A percentile compares a stretch with the other conserved stretches of the same genome.
phyloP scores from a whole-genome alignment of 2,113 vertebrate species.

The Notothenia coriiceps region DNA sequence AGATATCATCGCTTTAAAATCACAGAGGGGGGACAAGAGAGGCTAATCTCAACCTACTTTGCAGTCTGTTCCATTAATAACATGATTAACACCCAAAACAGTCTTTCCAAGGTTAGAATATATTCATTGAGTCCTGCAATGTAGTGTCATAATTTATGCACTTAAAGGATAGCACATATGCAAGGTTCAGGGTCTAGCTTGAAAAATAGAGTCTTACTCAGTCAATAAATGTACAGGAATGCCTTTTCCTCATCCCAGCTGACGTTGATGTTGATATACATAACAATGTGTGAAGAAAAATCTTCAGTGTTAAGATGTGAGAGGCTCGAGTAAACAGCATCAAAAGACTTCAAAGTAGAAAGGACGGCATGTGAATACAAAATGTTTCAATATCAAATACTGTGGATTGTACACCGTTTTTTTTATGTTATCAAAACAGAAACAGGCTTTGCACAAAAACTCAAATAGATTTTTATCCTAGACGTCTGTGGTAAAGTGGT shows the following conservation, averaged over 20 bases:
- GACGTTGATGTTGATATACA: slow-evolving; percentile 37
- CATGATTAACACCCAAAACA: slow-evolving; percentile 44
- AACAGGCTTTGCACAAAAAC: slow-evolving; percentile 34
- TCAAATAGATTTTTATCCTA: slow-evolving; percentile 28
- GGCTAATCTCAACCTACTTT: slow-evolving; percentile 31
- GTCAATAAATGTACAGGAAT: slow-evolving; percentile 15
- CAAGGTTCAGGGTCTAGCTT: slow-evolving; percentile 1
- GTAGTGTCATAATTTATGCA: slow-evolving; percentile 26
- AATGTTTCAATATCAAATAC: slow-evolving; percentile 47
- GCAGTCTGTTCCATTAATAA: slow-evolving; percentile 32
- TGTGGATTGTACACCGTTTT: slow-evolving; percentile 29
- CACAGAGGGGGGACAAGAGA: slow-evolving; percentile 34
- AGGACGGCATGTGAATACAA: slow-evolving; percentile 46
- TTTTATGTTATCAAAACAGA: slow-evolving; percentile 43
- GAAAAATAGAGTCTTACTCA: background rate
- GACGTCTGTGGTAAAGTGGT: slow-evolving; percentile 40
- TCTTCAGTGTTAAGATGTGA: slow-evolving; percentile 30
- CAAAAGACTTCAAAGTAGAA: slow-evolving; percentile 54
- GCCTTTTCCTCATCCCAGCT: background rate
- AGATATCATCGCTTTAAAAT: slow-evolving; percentile 56
- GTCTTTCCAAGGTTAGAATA: slow-evolving; percentile 53
- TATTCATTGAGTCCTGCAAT: slow-evolving; percentile 10
- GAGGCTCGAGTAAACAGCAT: slow-evolving; percentile 29
- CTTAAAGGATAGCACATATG: background rate
- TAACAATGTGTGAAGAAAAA: slow-evolving; percentile 32